Evolutionary conservation across 1,140 invertebrate species (phyloP).

Genomic region (Anadara kagoshimensis): DNA sequence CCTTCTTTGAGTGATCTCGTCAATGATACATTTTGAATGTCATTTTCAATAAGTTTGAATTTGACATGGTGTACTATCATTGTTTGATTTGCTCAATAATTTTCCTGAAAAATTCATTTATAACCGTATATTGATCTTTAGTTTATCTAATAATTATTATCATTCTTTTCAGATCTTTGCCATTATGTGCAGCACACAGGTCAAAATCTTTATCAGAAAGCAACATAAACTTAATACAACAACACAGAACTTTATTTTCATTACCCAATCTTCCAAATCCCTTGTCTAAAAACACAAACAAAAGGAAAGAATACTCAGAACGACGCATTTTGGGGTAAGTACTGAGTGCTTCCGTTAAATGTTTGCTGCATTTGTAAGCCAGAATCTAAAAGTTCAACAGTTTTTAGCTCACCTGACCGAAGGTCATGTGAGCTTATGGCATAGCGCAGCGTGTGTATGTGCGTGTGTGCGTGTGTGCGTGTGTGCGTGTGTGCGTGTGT

Average conservation of each 20-base stretch:
- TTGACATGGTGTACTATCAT: too few relatives aligned
- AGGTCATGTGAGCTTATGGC: too few relatives aligned
- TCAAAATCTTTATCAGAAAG: neutral
- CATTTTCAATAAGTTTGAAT: too few relatives aligned
- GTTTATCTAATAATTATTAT: too few relatives aligned
- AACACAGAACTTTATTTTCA: slow-evolving; percentile 39
- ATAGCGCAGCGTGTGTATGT: neutral
- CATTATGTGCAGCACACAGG: slow-evolving; percentile 13
- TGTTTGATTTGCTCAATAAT: too few relatives aligned
- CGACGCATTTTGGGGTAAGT: slow-evolving; percentile 54
- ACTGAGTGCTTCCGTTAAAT: neutral
- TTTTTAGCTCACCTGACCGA: neutral
- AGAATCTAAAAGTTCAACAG: neutral
- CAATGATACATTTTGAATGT: too few relatives aligned
- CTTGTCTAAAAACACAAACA: slow-evolving; percentile 28
- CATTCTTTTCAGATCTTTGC: neutral
- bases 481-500: neutral
- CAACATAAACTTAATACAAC: neutral
- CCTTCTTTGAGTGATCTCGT: too few relatives aligned
- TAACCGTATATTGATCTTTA: too few relatives aligned
- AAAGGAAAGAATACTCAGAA: slow-evolving; percentile 62
- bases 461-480: neutral
- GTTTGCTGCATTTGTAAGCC: neutral
- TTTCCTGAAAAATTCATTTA: too few relatives aligned
- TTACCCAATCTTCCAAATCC: slow-evolving; percentile 47